A percentile compares a stretch with the other conserved stretches of the same genome.
Conservation (phyloP, 2,113 vertebrate genomes). For the Cranoglanis bouderius region DNA sequence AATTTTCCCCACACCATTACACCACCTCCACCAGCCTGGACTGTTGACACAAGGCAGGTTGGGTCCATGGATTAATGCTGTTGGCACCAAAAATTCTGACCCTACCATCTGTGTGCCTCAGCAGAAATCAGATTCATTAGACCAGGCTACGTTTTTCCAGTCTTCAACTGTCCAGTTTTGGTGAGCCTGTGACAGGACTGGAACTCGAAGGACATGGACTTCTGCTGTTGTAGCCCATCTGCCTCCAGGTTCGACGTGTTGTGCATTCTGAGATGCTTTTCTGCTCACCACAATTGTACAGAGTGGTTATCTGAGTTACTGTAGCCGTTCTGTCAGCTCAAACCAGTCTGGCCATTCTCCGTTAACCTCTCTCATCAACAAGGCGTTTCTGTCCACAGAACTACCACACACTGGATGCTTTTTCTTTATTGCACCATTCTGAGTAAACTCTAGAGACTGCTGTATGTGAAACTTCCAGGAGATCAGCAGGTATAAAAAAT, state of each 20-base stretch:
- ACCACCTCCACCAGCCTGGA: not conserved
- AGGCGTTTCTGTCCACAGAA: not conserved
- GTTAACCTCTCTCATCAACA: not conserved
- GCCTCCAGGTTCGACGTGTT: too few species aligned
- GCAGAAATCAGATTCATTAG: not conserved
- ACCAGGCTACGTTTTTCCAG: not conserved
- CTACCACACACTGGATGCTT: not conserved
- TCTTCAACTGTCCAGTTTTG: not conserved
- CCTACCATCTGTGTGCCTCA: not conserved
- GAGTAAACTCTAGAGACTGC: not conserved
- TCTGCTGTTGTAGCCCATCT: not conserved
- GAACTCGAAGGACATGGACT: not conserved
- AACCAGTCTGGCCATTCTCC: not conserved
- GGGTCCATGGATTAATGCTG: not conserved
- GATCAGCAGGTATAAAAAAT: not conserved
- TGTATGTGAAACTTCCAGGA: not conserved
- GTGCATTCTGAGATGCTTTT: not conserved
- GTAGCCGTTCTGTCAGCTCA: not conserved
- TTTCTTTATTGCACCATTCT: not conserved
- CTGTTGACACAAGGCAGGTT: not conserved
- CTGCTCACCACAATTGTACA: not conserved
- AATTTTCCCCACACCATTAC: conserved; percentile 1
- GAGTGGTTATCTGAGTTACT: not conserved
- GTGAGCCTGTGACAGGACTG: not conserved
- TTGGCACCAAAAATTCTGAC: not conserved